Evolutionary conservation across 2,888 invertebrate genomes (phyloP).

Genomic region (Dichetophora obliterata): DNA sequence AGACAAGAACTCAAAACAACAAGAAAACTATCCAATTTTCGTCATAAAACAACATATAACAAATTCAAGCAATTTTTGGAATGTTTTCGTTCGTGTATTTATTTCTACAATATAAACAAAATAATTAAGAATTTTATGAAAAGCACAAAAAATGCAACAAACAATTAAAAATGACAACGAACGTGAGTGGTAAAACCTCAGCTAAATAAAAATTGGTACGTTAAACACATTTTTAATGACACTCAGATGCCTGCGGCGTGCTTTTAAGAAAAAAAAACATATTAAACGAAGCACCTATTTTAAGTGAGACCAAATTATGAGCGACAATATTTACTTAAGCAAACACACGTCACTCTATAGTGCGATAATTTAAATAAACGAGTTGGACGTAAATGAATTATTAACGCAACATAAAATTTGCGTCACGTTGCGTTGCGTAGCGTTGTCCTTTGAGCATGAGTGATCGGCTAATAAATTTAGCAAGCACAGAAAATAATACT

Average conservation of each 20-base stretch:
- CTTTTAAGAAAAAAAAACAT: too few species aligned
- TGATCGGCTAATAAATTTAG: conserved; percentile 16
- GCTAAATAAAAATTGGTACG: not conserved
- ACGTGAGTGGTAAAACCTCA: not conserved
- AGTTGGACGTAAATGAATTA: conserved; percentile 40
- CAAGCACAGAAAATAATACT: not conserved
- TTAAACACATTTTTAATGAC: not conserved
- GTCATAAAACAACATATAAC: not conserved
- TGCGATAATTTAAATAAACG: conserved; percentile 26
- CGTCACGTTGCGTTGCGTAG: not conserved
- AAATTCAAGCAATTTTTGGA: too few species aligned
- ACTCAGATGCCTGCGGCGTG: not conserved
- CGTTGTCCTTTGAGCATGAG: conserved; percentile 13
- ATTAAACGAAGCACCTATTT: not conserved
- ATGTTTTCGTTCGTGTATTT: not conserved
- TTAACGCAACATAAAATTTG: conserved; percentile 39
- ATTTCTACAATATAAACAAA: not conserved
- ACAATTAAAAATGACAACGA: not conserved
- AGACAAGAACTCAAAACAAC: not conserved
- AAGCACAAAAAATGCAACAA: not conserved
- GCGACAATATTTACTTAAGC: conserved; percentile 24
- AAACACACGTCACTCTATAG: not conserved
- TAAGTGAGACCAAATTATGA: conserved; percentile 19
- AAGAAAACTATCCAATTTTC: not conserved
- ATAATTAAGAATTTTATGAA: conserved; percentile 5